phyloP scores from a whole-genome alignment of 2,113 vertebrate genomes.

The Sinocyclocheilus maitianheensis region DNA sequence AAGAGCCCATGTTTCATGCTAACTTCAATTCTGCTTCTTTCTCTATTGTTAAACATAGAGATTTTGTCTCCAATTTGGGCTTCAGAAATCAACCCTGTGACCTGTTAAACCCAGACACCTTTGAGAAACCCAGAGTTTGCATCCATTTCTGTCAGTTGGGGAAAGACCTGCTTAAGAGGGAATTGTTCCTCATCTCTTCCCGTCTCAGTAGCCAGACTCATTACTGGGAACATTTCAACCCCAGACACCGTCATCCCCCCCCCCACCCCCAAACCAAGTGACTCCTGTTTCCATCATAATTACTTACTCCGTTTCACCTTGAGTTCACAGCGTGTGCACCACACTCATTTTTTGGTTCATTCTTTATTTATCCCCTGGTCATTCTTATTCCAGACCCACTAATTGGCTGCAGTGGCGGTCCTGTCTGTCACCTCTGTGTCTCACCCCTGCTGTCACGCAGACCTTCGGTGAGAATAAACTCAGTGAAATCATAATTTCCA shows the following conservation, averaged over 20 bases:
- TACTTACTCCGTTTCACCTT: slow-evolving; percentile 63
- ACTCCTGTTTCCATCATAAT: slow-evolving; percentile 62
- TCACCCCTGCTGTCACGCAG: slow-evolving; percentile 29
- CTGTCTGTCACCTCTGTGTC: slow-evolving; percentile 21
- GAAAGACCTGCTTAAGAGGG: neutral
- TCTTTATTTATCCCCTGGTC: slow-evolving; percentile 36
- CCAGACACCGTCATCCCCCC: slow-evolving; percentile 23
- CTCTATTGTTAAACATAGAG: neutral
- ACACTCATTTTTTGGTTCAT: slow-evolving; percentile 6
- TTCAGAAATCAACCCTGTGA: neutral
- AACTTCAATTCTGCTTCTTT: neutral
- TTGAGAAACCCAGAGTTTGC: neutral
- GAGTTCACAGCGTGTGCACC: slow-evolving; percentile 50
- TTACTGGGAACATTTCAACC: slow-evolving; percentile 56
- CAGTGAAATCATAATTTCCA: slow-evolving; percentile 38
- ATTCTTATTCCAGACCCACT: slow-evolving; percentile 48
- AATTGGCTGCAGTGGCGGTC: slow-evolving; percentile 54
- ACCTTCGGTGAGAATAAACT: slow-evolving; percentile 1
- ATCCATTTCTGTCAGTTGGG: neutral
- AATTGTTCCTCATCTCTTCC: slow-evolving; percentile 1
- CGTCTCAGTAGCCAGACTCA: slow-evolving; percentile 42
- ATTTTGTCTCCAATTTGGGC: neutral
- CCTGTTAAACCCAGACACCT: neutral
- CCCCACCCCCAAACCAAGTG: slow-evolving; percentile 26
- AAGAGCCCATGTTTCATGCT: neutral